Evolutionary conservation across 2,797 vertebrate genomes (phyloP).

Genomic region (Nyctibius grandis): DNA sequence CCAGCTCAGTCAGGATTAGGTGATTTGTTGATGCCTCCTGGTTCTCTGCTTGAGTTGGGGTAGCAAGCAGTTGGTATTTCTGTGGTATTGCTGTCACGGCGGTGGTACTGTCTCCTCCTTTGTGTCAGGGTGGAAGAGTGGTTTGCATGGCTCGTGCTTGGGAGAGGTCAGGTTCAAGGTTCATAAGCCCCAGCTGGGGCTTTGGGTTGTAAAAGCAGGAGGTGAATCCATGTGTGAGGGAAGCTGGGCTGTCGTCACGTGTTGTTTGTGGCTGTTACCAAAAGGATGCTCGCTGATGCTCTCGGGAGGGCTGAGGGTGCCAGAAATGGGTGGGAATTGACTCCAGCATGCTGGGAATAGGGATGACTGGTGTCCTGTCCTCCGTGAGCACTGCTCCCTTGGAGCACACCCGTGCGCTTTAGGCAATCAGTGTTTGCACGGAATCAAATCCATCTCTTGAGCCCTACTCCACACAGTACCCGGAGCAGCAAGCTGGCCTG

Average conservation of each 20-base stretch:
- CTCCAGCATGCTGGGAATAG: background rate
- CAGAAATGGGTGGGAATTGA: background rate
- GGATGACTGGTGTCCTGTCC: background rate
- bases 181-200: background rate
- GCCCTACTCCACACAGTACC: background rate
- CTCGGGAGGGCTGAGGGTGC: background rate
- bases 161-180: background rate
- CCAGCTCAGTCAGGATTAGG: background rate
- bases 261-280: background rate
- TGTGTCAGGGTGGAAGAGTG: background rate
- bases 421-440: background rate
- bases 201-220: background rate
- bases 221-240: background rate
- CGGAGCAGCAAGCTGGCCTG: background rate
- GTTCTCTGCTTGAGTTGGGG: background rate
- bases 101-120: background rate
- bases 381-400: accelerated
- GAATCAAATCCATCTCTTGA: background rate
- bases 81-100: background rate
- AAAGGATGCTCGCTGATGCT: background rate
- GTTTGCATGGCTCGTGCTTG: background rate
- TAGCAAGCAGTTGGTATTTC: background rate
- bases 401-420: background rate
- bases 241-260: accelerated
- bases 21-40: background rate